Conservation (phyloP, 2,113 vertebrate species). For the Carettochelys insculpta region DNA sequence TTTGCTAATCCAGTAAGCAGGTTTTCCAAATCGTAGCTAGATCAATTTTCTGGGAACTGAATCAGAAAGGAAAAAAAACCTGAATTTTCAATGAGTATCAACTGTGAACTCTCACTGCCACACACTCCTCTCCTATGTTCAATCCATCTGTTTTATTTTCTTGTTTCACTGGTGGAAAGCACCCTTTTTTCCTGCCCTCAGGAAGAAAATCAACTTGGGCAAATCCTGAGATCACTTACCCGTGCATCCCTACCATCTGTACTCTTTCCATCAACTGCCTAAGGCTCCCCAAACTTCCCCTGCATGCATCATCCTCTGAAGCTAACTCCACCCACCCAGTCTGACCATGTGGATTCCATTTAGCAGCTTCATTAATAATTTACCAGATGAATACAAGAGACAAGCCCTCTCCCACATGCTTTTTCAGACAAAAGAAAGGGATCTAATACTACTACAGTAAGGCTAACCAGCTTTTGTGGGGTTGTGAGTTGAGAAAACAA, state of each 20-base stretch:
- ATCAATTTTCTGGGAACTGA: background rate
- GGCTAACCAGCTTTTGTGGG: background rate
- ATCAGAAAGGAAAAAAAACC: background rate
- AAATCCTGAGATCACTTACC: background rate
- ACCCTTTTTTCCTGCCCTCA: slow-evolving; percentile 27
- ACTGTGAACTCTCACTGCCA: slow-evolving; percentile 27
- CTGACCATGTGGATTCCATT: background rate
- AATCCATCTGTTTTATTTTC: slow-evolving; percentile 42
- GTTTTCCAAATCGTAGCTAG: background rate
- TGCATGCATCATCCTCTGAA: background rate
- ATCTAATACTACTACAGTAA: background rate
- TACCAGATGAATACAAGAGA: slow-evolving; percentile 52
- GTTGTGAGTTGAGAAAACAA: rapidly evolving
- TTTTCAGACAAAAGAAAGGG: slow-evolving; percentile 70
- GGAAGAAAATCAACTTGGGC: background rate
- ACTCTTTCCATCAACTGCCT: background rate
- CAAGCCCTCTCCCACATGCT: background rate
- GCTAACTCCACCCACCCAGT: background rate
- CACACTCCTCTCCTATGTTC: background rate
- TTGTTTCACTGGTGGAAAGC: background rate
- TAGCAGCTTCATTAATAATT: slow-evolving; percentile 65
- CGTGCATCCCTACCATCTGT: slow-evolving; percentile 3
- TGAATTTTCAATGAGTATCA: background rate
- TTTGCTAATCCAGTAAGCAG: background rate
- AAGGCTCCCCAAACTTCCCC: background rate